A percentile compares a stretch with the other conserved stretches of the same genome.
Evolutionary conservation across 2,797 vertebrate genomes (phyloP).

Genomic region (Coendou prehensilis): DNA sequence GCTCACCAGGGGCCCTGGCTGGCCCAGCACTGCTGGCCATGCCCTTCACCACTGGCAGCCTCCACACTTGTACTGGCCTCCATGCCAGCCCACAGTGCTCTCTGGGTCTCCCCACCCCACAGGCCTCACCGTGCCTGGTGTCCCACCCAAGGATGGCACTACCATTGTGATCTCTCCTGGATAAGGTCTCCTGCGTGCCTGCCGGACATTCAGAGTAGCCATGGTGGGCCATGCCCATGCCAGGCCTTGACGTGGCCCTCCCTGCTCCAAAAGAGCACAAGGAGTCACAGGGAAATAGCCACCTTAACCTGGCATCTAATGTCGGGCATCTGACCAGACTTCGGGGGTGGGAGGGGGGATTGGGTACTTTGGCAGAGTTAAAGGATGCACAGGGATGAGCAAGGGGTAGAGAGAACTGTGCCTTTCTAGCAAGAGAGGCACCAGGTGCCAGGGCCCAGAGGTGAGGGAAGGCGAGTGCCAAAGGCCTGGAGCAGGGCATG

Average conservation of each 20-base stretch:
- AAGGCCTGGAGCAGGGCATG: rapidly evolving
- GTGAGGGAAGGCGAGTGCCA: neutral
- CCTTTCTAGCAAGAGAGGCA: neutral
- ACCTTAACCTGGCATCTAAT: neutral
- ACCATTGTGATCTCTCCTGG: neutral
- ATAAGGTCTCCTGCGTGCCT: neutral
- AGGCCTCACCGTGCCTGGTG: neutral
- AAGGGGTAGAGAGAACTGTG: no score
- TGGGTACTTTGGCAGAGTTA: neutral
- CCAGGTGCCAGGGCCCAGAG: no score
- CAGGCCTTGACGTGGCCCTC: neutral
- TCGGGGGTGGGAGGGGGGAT: neutral
- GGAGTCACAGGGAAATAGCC: neutral
- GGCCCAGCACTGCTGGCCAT: neutral
- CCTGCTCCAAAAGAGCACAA: neutral
- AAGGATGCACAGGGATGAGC: neutral
- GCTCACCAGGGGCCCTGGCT: neutral
- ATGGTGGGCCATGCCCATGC: neutral
- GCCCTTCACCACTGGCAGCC: neutral
- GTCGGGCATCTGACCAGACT: neutral
- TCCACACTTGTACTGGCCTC: neutral
- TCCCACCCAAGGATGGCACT: neutral
- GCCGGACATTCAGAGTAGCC: neutral
- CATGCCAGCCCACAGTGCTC: neutral
- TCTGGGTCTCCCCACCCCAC: neutral